Percentiles rank a stretch among this genome's conserved stretches.
Conservation (phyloP, 2,888 invertebrate species). For the Sesia apiformis region DNA sequence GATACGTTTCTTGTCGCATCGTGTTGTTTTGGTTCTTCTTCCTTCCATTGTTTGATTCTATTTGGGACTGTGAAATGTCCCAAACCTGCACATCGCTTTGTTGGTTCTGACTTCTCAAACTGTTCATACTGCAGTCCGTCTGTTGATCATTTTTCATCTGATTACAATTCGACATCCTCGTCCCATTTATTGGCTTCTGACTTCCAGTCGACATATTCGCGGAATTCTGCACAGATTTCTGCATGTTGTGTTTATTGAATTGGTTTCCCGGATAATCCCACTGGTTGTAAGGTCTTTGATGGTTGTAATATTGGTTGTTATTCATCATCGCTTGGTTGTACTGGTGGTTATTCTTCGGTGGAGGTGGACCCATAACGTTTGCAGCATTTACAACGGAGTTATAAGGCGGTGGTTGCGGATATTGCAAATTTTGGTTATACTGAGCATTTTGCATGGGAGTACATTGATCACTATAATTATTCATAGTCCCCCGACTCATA, state of each 20-base stretch:
- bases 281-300: constrained; percentile 59
- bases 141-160: constrained; percentile 55
- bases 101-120: constrained; percentile 65
- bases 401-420: constrained; percentile 57
- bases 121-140: constrained; percentile 70
- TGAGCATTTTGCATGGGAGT: constrained; percentile 39
- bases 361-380: constrained; percentile 64
- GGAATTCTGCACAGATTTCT: constrained; percentile 55
- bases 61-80: constrained; percentile 79
- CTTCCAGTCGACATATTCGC: constrained; percentile 65
- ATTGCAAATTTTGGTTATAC: constrained; percentile 52
- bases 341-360: constrained; percentile 64
- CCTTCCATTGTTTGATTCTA: constrained; percentile 60
- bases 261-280: constrained; percentile 61
- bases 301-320: constrained; percentile 63
- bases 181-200: constrained; percentile 44
- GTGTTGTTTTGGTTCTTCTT: constrained; percentile 46
- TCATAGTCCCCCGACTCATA: constrained; percentile 52
- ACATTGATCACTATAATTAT: constrained; percentile 51
- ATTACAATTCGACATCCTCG: constrained; percentile 35
- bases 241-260: constrained; percentile 60
- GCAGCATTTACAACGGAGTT: constrained; percentile 55
- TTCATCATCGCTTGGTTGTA: constrained; percentile 67
- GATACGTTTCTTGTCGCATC: constrained; percentile 91
- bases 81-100: constrained; percentile 79